Evolutionary conservation across 2,113 vertebrate genomes (phyloP), one percentile per base, ranked within the genome.

Genomic region (Probosciger aterrimus): DNA sequence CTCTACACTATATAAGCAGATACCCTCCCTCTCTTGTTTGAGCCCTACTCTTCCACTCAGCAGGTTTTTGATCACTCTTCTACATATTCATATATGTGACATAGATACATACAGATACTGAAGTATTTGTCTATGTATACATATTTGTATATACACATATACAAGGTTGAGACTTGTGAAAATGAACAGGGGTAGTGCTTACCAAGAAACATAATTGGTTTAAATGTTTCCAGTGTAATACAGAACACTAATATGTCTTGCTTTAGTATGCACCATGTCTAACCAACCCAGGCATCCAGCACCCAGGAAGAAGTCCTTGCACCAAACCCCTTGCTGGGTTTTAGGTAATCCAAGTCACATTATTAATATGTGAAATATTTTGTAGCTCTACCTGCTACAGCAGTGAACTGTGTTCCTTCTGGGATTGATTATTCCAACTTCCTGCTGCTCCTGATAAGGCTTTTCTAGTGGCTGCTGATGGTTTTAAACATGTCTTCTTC

Each of bases 361-460:
- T 43, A 49, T 47, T 35, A 63, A n/a, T 14, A 52, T 13, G 19
- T 77, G 79, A 74, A 92, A 62, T 83, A 57, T 73, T 92, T 74
- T 59, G 53, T 13, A 55, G 67, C 63, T 49, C 53, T 69, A 67
- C 79, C 82, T 92, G 46, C 94, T 86, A 49, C 62, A 90, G 90
- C 77, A 67, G 17, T 52, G 60, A 83, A 49, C 64, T 3, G 1
- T 33, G 11, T 27, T 93, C 76, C 88, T 86, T 80, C 83, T 27
- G 71, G 83, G 73, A 93, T 0, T 93, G 92, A 94, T 96, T 86
- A 92, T 91, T 92, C 68, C 69, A 83, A 39, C 88, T 91, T 90
- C 77, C 69, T 88, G 94, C 86, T 84, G 43, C 33, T 80, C 83
- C 93, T 39, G 55, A 92, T 92, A 86, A 95, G 65, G 60, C 24